A percentile compares a stretch with the other conserved stretches of the same genome.
phyloP scores from a whole-genome alignment of 2,797 vertebrate species.

The Triplophysa yarkandensis region DNA sequence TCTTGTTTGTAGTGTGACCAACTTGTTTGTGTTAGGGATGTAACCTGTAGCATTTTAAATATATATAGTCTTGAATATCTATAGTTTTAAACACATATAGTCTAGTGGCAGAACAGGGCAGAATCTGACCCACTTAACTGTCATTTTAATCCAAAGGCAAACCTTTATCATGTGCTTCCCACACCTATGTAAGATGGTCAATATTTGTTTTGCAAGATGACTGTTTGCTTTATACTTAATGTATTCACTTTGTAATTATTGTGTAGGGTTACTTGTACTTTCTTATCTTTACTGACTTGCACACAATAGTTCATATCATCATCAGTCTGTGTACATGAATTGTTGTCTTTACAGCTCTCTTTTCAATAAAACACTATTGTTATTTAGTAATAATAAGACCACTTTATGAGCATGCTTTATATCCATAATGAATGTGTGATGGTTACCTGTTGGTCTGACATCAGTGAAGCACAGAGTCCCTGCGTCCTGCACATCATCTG shows the following conservation, averaged over 20 bases:
- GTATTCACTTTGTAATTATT: background rate
- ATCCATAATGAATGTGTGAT: background rate
- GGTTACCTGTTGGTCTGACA: slow-evolving; percentile 33
- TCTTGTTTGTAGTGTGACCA: too few species aligned
- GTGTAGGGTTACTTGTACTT: background rate
- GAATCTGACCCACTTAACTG: slow-evolving; percentile 20
- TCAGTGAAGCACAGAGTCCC: slow-evolving; percentile 1
- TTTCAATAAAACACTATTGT: background rate
- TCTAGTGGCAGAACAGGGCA: background rate
- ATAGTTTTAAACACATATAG: too few species aligned
- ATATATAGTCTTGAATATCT: too few species aligned
- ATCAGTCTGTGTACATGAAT: background rate
- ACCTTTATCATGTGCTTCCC: background rate
- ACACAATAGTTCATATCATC: background rate
- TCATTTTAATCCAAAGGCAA: background rate
- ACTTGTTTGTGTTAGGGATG: too few species aligned
- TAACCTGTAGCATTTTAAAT: too few species aligned
- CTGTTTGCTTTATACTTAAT: background rate
- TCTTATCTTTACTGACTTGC: background rate
- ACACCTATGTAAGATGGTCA: background rate
- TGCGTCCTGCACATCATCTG: slow-evolving; percentile 9
- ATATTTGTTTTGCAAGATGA: background rate
- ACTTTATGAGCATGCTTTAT: background rate
- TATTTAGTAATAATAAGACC: too few species aligned
- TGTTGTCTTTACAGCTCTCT: background rate